These are phyloP conservation scores for Pseudolaguvia tuberculata DNA, from an alignment of 2,113 vertebrate genomes.

Conservation along the genomic window DNA sequence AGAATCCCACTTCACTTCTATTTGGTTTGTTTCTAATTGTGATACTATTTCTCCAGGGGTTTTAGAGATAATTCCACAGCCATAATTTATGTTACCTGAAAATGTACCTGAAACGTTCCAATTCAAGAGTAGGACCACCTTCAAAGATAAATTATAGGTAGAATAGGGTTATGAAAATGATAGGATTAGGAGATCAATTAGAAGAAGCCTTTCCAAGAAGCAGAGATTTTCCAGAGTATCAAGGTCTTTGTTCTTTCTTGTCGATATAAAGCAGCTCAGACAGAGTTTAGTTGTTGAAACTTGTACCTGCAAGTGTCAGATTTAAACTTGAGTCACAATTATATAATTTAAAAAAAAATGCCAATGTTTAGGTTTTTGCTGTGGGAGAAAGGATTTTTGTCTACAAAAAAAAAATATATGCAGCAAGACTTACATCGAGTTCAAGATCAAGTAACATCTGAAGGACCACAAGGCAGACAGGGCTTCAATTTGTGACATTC, in stretches of 20 bases:
- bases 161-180: constrained; percentile 48
- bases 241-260: not conserved
- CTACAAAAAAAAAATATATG: constrained; percentile 33
- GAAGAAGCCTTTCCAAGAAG: not conserved
- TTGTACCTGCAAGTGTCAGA: not conserved
- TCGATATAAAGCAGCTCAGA: not conserved
- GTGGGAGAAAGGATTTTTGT: constrained; percentile 17
- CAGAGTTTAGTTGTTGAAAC: not conserved
- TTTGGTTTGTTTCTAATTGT: constrained; percentile 47
- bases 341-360: too few relatives aligned
- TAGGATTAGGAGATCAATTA: constrained; percentile 61
- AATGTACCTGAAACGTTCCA: not conserved
- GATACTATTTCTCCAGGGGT: constrained; percentile 40
- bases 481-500: constrained; percentile 50
- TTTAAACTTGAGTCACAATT: not conserved
- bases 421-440: constrained; percentile 9
- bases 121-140: constrained; percentile 47
- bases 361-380: not conserved
- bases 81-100: constrained; percentile 31
- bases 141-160: constrained; percentile 41
- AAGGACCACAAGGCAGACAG: constrained; percentile 37
- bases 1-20: too few relatives aligned
- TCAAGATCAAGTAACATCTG: constrained; percentile 46
- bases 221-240: not conserved
- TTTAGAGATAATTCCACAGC: constrained; percentile 43